Percentiles rank a stretch among this genome's conserved stretches.
These are phyloP conservation scores for Myxocyprinus asiaticus DNA, from an alignment of 2,113 vertebrate species.

Conservation along the genomic window DNA sequence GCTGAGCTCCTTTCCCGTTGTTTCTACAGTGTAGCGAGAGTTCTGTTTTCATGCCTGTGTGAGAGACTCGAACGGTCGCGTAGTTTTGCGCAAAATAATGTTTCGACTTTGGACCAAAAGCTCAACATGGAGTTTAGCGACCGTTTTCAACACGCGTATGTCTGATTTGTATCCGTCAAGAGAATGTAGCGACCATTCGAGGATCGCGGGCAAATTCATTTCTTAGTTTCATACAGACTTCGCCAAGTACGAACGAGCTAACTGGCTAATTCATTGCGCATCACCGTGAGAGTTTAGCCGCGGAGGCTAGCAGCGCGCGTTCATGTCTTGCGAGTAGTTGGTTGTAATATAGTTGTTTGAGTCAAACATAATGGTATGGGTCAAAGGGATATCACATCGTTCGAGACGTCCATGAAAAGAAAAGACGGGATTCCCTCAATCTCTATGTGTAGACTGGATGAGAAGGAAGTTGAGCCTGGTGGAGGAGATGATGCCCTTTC, in stretches of 20 bases:
- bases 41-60: neutral
- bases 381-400: conserved; percentile 45
- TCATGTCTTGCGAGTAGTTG: neutral
- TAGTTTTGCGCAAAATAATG: conserved; percentile 37
- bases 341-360: conserved; percentile 15
- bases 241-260: conserved; percentile 19
- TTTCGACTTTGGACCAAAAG: conserved; percentile 33
- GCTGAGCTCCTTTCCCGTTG: conserved; percentile 51
- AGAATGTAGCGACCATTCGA: conserved; percentile 41
- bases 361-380: conserved; percentile 55
- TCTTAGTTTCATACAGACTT: conserved; percentile 22
- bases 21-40: conserved; percentile 45
- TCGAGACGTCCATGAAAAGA: conserved; percentile 56
- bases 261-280: conserved; percentile 36
- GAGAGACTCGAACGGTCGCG: neutral
- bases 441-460: conserved; percentile 56
- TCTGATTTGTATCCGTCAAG: neutral
- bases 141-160: neutral
- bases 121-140: neutral
- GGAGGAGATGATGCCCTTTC: conserved; percentile 51
- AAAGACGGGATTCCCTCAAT: conserved; percentile 36
- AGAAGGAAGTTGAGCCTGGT: conserved; percentile 55
- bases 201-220: neutral
- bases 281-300: conserved; percentile 3
- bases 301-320: conserved; percentile 4